Evolutionary conservation across 2,888 invertebrate genomes (phyloP), one percentile per base, ranked within the genome.

Genomic region (Exephanes ischioxanthus): DNA sequence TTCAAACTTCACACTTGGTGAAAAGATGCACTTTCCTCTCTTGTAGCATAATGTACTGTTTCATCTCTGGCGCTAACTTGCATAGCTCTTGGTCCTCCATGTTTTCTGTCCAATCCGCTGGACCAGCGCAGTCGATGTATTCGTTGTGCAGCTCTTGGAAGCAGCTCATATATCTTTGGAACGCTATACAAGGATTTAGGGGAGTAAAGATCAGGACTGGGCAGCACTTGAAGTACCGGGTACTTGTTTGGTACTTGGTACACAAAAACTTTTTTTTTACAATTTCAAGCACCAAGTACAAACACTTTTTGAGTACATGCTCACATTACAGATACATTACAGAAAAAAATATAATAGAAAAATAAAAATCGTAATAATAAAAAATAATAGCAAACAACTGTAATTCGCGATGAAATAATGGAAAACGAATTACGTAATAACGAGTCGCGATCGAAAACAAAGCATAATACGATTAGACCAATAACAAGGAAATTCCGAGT

Each of bases 21-120:
- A 22, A 22, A 22, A 22, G 22, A 22, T 22, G 22, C 22, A 1
- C 0, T 22, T 22, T 22, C 22, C 22, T 22, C 22, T 22, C 22
- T 22, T 22, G 22, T 22, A 22, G 22, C 22, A 22, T 22, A 22
- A 22, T 22, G 1, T 22, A 22, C 22, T 22, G 1, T 22, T 26
- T 9, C 2, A 51, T 66, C n/a, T 30, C n/a, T 19, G 63, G 37
- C 9, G 71, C 68, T 86, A 93, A 95, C 94, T 93, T 92, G 92
- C 95, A 95, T 41, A 95, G 92, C 79, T 92, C 90, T n/a, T 90
- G 88, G 53, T 91, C 87, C 80, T 94, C 94, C 30, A 90, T 88
- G 72, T 94, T 93, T 91, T 95, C 95, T 85, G 94, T 95, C 95
- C 95, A 95, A 91, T 95, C 95, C 1, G 95, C 93, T 4, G 94